A percentile compares a stretch with the other conserved stretches of the same genome.
Conservation (phyloP, 2,888 invertebrate species). For the Alentia gelatinosa region DNA sequence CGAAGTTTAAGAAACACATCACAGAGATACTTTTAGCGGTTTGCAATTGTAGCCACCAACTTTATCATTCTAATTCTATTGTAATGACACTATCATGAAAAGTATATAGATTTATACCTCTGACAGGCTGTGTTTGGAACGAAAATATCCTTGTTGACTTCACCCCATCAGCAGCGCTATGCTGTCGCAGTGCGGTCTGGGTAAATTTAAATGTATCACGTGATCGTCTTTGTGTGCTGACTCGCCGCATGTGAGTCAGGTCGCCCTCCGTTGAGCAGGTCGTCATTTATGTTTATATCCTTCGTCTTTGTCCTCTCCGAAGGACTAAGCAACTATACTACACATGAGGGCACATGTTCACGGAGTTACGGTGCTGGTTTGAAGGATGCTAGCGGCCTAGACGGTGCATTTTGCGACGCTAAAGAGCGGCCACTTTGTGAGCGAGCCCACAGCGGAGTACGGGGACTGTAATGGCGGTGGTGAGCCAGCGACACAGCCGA, state of each 20-base stretch:
- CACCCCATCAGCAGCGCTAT: background rate
- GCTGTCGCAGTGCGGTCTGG: constrained; percentile 27
- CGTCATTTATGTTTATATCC: constrained; percentile 56
- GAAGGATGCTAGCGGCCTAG: constrained; percentile 56
- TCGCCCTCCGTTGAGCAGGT: constrained; percentile 19
- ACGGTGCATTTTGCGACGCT: constrained; percentile 28
- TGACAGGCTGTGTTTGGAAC: background rate
- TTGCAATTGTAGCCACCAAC: background rate
- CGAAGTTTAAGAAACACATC: background rate
- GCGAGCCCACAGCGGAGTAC: background rate
- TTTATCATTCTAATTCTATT: background rate
- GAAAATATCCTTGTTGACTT: background rate
- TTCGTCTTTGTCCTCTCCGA: constrained; percentile 40
- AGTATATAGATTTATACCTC: background rate
- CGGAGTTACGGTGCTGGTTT: constrained; percentile 52
- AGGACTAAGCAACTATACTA: constrained; percentile 42
- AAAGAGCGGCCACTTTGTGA: constrained; percentile 57
- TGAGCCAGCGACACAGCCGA: constrained; percentile 93
- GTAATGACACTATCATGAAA: background rate
- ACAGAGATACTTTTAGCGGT: background rate
- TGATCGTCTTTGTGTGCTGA: constrained; percentile 79
- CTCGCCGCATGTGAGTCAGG: constrained; percentile 76
- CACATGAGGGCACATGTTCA: constrained; percentile 30
- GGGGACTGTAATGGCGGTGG: constrained; percentile 88
- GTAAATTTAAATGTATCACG: constrained; percentile 70